Evolutionary conservation across 2,888 invertebrate species (phyloP).

Genomic region (Hetaerina titia): DNA sequence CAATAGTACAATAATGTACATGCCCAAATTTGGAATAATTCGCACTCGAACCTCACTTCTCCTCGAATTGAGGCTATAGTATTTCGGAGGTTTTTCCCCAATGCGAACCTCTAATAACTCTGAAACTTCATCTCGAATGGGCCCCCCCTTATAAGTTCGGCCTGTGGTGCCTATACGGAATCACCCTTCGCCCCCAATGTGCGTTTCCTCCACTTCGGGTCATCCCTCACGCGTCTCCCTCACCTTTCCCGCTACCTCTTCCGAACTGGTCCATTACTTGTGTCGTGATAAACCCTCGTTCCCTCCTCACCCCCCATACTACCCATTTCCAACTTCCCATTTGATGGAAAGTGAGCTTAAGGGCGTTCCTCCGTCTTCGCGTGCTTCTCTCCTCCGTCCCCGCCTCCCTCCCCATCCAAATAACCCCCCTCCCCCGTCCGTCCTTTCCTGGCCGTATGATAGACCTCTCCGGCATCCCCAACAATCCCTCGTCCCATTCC

Average conservation of each 20-base stretch:
- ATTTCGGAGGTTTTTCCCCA: no score
- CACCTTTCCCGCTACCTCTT: background rate
- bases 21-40: no score
- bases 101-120: no score
- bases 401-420: background rate
- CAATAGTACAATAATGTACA: no score
- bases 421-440: background rate
- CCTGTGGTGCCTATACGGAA: no score
- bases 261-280: background rate
- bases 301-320: background rate
- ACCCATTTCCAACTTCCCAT: background rate
- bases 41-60: no score
- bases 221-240: no score
- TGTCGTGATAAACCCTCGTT: background rate
- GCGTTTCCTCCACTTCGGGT: no score
- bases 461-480: background rate
- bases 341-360: background rate
- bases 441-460: background rate
- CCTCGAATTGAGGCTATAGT: no score
- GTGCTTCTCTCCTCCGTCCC: background rate
- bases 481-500: background rate
- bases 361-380: background rate
- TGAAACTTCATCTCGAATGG: no score
- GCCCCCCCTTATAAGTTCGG: no score
- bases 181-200: no score